A percentile compares a stretch with the other conserved stretches of the same genome.
Evolutionary conservation across 2,888 invertebrate genomes (phyloP).

Genomic region (Fabriciana adippe): DNA sequence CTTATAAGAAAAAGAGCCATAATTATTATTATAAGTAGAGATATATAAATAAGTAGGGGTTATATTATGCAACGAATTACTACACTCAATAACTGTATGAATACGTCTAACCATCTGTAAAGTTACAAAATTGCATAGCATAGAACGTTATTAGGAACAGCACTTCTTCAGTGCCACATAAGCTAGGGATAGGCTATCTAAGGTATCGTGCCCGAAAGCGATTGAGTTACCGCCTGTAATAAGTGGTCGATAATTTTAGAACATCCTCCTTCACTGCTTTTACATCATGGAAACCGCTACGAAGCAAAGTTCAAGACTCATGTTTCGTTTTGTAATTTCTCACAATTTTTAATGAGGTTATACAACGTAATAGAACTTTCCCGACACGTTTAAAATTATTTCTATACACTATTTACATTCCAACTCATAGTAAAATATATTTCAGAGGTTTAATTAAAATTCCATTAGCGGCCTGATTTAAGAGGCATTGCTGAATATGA

Average conservation of each 20-base stretch:
- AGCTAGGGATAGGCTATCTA: conserved; percentile 38
- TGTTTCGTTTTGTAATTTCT: conserved; percentile 20
- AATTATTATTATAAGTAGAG: no score
- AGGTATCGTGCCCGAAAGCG: conserved; percentile 56
- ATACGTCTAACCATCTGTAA: conserved; percentile 1
- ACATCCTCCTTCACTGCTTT: conserved; percentile 46
- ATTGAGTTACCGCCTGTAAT: conserved; percentile 61
- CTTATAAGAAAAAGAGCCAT: no score
- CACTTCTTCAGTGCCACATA: conserved; percentile 13
- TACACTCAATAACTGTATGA: conserved; percentile 5
- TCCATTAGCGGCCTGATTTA: conserved; percentile 30
- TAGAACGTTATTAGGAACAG: conserved; percentile 10
- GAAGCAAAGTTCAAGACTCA: conserved; percentile 15
- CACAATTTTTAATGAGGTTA: conserved; percentile 19
- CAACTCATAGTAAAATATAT: conserved; percentile 19
- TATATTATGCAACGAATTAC: no score
- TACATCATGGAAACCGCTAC: conserved; percentile 35
- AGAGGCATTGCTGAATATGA: conserved; percentile 23
- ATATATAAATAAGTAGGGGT: no score
- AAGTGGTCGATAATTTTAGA: conserved; percentile 64
- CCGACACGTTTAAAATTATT: conserved; percentile 4
- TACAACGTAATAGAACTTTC: neutral
- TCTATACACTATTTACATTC: conserved; percentile 5
- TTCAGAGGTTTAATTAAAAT: conserved; percentile 30
- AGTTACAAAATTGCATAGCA: conserved; percentile 23